Percentiles rank a stretch among this genome's conserved stretches.
These are phyloP conservation scores for Rhagonycha lutea DNA, from an alignment of 2,888 invertebrate species.

Conservation along the genomic window DNA sequence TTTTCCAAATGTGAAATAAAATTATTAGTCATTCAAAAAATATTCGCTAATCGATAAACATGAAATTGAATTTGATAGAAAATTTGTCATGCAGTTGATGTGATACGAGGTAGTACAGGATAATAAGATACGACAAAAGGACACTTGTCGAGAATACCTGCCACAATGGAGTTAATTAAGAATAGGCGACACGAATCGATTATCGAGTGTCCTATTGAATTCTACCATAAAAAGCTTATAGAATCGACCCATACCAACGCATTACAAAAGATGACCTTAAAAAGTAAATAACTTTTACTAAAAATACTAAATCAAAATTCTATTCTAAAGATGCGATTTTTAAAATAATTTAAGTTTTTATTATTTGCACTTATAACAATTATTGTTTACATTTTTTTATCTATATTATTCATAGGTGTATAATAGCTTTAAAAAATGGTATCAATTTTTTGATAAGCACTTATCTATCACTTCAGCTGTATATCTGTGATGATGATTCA, in stretches of 20 bases:
- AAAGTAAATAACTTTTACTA: slow-evolving; percentile 27
- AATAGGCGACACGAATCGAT: slow-evolving; percentile 39
- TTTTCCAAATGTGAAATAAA: not conserved
- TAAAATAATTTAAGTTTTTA: not conserved
- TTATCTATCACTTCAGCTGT: not conserved
- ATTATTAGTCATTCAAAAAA: not conserved
- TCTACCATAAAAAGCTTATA: slow-evolving; percentile 35
- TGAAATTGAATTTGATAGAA: slow-evolving; percentile 29
- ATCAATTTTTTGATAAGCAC: not conserved
- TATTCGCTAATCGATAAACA: slow-evolving; percentile 17
- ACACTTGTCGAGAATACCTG: slow-evolving; percentile 40
- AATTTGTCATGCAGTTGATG: slow-evolving; percentile 37
- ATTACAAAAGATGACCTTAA: slow-evolving; percentile 21
- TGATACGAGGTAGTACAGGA: slow-evolving; percentile 40
- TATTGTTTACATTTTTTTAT: not conserved
- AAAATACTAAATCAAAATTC: slow-evolving; percentile 6
- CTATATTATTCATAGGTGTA: not conserved
- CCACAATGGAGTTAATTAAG: slow-evolving; percentile 40
- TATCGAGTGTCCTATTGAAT: slow-evolving; percentile 39
- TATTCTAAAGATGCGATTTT: not conserved
- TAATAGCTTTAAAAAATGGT: not conserved
- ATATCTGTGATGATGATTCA: not conserved
- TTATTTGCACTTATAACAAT: not conserved
- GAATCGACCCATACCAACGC: slow-evolving; percentile 23
- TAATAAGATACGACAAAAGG: slow-evolving; percentile 40